phyloP scores from a whole-genome alignment of 1,140 invertebrate genomes.

The Drosophila guanche region DNA sequence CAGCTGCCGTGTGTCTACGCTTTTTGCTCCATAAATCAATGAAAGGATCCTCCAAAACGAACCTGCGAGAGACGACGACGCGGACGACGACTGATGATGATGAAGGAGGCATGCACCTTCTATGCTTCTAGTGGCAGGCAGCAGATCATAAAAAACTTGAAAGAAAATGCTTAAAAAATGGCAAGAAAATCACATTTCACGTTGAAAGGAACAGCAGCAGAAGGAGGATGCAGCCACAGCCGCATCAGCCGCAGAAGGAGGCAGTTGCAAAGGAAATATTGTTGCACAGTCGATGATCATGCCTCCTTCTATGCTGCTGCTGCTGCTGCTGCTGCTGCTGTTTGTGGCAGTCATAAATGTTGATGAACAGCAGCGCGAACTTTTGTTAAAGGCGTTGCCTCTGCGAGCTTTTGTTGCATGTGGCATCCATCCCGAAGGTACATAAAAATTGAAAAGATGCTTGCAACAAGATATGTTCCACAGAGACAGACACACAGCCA shows the following conservation, averaged over 20 bases:
- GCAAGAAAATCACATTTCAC: conserved; percentile 68
- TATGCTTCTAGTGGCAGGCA: conserved; percentile 13
- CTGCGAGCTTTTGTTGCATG: conserved; percentile 67
- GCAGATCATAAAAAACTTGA: conserved; percentile 46
- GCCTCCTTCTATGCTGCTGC: not conserved
- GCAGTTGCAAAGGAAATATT: conserved; percentile 59
- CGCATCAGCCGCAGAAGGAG: conserved; percentile 13
- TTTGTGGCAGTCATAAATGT: conserved; percentile 75
- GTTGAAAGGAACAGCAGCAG: conserved; percentile 18
- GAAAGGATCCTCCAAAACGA: conserved; percentile 35
- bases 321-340: conserved; percentile 9
- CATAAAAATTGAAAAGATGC: conserved; percentile 77
- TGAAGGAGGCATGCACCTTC: conserved; percentile 1
- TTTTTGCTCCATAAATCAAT: conserved; percentile 74
- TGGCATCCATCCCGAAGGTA: conserved; percentile 67
- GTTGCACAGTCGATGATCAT: conserved; percentile 42
- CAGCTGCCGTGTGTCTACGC: conserved; percentile 72
- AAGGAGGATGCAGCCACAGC: not conserved
- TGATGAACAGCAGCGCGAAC: conserved; percentile 79
- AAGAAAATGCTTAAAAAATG: conserved; percentile 57
- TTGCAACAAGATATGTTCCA: conserved; percentile 58
- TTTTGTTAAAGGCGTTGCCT: conserved; percentile 74
- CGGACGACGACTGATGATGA: too few species aligned
- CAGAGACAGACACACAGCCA: too few species aligned
- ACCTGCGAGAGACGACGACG: not conserved